Base-by-base conservation (phyloP, 1,140 invertebrate genomes). In the Subanguina moxae region DNA sequence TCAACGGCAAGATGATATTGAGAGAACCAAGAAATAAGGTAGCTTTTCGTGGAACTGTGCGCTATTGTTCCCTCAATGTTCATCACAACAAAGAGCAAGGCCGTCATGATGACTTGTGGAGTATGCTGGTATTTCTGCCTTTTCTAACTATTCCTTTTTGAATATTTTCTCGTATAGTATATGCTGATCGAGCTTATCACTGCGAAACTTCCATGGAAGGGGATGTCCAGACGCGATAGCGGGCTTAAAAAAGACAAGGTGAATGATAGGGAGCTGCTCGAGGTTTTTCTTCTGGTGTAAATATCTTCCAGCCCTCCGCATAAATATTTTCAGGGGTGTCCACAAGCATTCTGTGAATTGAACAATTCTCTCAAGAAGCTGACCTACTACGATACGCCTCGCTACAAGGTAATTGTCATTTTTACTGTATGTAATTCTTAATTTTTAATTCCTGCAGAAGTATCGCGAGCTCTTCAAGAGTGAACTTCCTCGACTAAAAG, bases 201-300 rank as follows among this genome's bases (percentile, higher is more conserved):
- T 82, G 94, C 94, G 0, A 93, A 96, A 83, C 86, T 99, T 79
- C 95, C 95, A 0, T 99, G 95, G 95, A 78, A 78, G 45, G 76
- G 76, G 45, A 67, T 71, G 58, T 32, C 64, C 5, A 52, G 73
- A 45, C 67, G 69, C 19, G 76, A 77, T 38, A 45, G 65, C 23
- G 75, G 69, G 9, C 45, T 28, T 7, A 28, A 73, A 21, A 77
- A 77, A 46, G 69, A 67, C 30, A 67, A 64, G 38, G 74, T 72
- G 1, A 65, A 65, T 32, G 75, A 77, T 30, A 38, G 15, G 15
- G 23, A 57, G 11, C 46, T 77, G 30, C 65, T 46, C 38, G 67
- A 52, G 3, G 48, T 52, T 7, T 5, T n/a, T n/a, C n/a, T n/a
- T n/a, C n/a, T n/a, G n/a, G n/a, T n/a, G n/a, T n/a, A n/a, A n/a